These are phyloP conservation scores for Eumerus sabulonum DNA, from an alignment of 2,888 invertebrate genomes.

Conservation along the genomic window DNA sequence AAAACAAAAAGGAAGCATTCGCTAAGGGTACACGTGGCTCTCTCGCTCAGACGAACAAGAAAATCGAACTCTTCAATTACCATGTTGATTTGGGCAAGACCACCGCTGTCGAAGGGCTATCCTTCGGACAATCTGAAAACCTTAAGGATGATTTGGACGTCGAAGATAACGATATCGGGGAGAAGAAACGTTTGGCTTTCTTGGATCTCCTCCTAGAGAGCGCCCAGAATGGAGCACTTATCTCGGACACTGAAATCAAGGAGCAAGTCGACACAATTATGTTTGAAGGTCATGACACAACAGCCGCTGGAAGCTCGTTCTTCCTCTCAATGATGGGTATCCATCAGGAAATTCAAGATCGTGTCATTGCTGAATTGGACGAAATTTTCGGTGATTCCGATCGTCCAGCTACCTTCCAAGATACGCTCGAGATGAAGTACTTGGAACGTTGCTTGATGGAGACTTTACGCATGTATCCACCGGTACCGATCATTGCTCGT, in stretches of 20 bases:
- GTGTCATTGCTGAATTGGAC: constrained; percentile 86
- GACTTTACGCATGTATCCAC: constrained; percentile 88
- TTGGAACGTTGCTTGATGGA: constrained; percentile 90
- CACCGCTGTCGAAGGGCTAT: constrained; percentile 83
- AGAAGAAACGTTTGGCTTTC: constrained; percentile 91
- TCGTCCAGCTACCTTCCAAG: constrained; percentile 88
- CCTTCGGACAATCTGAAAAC: constrained; percentile 86
- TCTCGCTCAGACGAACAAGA: constrained; percentile 71
- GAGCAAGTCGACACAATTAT: constrained; percentile 92
- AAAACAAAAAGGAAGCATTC: constrained; percentile 87
- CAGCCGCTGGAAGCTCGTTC: constrained; percentile 90
- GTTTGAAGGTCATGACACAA: constrained; percentile 93
- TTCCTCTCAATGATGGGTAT: constrained; percentile 88
- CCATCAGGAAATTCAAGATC: constrained; percentile 86
- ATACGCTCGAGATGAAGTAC: constrained; percentile 92
- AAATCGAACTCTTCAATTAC: constrained; percentile 68
- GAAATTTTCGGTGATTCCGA: constrained; percentile 88
- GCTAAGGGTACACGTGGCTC: constrained; percentile 82
- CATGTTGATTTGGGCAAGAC: constrained; percentile 56
- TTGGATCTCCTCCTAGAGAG: constrained; percentile 91
- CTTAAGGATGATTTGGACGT: constrained; percentile 90
- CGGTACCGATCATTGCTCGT: constrained; percentile 88
- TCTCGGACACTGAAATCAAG: constrained; percentile 88
- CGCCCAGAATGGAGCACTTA: constrained; percentile 85
- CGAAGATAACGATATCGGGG: constrained; percentile 87